Evolutionary conservation across 2,888 invertebrate genomes (phyloP).

Genomic region (Pammene aurita): DNA sequence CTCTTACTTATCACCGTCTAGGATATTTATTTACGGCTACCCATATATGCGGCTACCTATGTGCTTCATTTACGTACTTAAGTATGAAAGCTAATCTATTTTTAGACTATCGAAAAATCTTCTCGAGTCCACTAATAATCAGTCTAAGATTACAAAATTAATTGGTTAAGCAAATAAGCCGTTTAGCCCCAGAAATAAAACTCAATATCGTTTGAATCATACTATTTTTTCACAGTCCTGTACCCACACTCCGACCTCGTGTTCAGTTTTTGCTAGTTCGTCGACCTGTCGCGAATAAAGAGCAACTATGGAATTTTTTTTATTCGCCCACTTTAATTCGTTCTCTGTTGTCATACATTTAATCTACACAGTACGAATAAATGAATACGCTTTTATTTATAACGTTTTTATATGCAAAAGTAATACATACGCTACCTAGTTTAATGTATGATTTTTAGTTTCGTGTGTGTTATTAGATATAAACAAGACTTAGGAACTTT

Average conservation of each 20-base stretch:
- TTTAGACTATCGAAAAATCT: no score
- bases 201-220: not conserved
- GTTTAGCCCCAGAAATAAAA: not conserved
- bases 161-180: not conserved
- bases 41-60: no score
- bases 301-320: slow-evolving; percentile 29
- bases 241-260: slow-evolving; percentile 15
- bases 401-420: not conserved
- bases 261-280: slow-evolving; percentile 28
- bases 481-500: no score
- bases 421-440: not conserved
- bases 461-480: no score
- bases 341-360: not conserved
- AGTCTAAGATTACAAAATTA: not conserved
- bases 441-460: no score
- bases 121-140: no score
- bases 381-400: not conserved
- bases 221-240: not conserved
- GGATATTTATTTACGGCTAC: no score
- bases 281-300: slow-evolving; percentile 27
- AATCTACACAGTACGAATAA: slow-evolving; percentile 1
- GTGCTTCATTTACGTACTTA: no score
- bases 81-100: not conserved
- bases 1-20: no score
- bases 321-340: slow-evolving; percentile 20